A percentile compares a stretch with the other conserved stretches of the same genome.
These are phyloP conservation scores for Steinernema feltiae DNA, from an alignment of 1,140 invertebrate species.

Conservation along the genomic window DNA sequence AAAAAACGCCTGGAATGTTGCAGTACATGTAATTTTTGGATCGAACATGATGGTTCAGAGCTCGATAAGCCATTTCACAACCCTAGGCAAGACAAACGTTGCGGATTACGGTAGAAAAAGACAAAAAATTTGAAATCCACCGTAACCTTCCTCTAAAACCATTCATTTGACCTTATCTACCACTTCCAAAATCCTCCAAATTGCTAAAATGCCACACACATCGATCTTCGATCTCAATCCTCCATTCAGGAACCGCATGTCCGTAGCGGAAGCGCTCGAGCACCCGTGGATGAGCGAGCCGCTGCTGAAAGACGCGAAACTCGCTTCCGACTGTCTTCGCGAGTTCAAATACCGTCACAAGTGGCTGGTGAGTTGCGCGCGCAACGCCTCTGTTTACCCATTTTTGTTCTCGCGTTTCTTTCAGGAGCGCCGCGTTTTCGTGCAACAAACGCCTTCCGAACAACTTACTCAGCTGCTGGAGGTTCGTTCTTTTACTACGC, in stretches of 20 bases:
- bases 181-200: too few species aligned
- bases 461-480: conserved; percentile 49
- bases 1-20: too few species aligned
- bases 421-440: conserved; percentile 56
- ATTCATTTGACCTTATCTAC: too few species aligned
- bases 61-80: too few species aligned
- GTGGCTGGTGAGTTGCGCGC: conserved; percentile 58
- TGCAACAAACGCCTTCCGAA: conserved; percentile 57
- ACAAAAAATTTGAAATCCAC: too few species aligned
- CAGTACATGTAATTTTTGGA: too few species aligned
- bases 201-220: too few species aligned
- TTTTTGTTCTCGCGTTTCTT: conserved; percentile 18
- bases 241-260: conserved; percentile 57
- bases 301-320: conserved; percentile 48
- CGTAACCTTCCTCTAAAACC: too few species aligned
- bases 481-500: background rate
- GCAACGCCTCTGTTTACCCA: background rate
- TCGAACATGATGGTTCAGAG: too few species aligned
- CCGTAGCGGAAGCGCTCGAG: conserved; percentile 58
- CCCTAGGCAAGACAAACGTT: too few species aligned
- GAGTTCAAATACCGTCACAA: conserved; percentile 59
- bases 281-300: conserved; percentile 61
- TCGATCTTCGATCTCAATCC: background rate
- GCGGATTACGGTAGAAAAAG: too few species aligned
- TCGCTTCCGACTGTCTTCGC: conserved; percentile 52